Percentiles rank a stretch among this genome's conserved stretches.
Conservation (phyloP, 2,888 invertebrate species). For the Ceraclea dissimilis region DNA sequence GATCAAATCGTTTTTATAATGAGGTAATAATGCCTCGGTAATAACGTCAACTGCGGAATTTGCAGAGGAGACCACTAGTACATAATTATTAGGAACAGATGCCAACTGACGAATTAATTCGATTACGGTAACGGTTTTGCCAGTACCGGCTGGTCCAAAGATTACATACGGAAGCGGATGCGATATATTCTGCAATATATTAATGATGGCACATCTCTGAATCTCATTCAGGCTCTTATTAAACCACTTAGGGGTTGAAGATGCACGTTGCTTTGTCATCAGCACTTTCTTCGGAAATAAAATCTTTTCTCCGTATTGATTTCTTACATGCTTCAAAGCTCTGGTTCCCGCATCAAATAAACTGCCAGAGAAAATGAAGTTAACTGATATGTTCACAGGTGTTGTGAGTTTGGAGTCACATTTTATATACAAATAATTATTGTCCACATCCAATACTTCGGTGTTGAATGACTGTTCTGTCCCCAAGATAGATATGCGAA, state of each 20-base stretch:
- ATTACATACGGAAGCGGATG: conserved; percentile 75
- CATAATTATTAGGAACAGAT: conserved; percentile 30
- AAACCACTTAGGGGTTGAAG: not conserved
- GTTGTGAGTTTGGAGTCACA: too few relatives aligned
- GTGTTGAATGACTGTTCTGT: too few relatives aligned
- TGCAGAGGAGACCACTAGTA: conserved; percentile 33
- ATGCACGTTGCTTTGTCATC: not conserved
- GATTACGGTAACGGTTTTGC: conserved; percentile 59
- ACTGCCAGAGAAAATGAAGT: too few relatives aligned
- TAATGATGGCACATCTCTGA: not conserved
- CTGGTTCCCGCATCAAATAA: too few relatives aligned
- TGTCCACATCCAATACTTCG: too few relatives aligned
- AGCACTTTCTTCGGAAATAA: not conserved
- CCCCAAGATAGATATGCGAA: too few relatives aligned
- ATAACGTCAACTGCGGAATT: conserved; percentile 68
- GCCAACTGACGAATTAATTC: conserved; percentile 80
- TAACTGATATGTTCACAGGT: too few relatives aligned
- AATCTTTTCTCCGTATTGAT: not conserved
- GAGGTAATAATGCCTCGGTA: conserved; percentile 60
- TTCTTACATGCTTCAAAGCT: too few relatives aligned
- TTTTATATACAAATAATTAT: too few relatives aligned
- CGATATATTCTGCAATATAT: conserved; percentile 68
- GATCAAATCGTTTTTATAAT: conserved; percentile 63
- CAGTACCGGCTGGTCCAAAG: conserved; percentile 82
- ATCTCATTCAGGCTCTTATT: not conserved